Conservation (phyloP, 1,140 invertebrate species). For the Trichogramma pretiosum region DNA sequence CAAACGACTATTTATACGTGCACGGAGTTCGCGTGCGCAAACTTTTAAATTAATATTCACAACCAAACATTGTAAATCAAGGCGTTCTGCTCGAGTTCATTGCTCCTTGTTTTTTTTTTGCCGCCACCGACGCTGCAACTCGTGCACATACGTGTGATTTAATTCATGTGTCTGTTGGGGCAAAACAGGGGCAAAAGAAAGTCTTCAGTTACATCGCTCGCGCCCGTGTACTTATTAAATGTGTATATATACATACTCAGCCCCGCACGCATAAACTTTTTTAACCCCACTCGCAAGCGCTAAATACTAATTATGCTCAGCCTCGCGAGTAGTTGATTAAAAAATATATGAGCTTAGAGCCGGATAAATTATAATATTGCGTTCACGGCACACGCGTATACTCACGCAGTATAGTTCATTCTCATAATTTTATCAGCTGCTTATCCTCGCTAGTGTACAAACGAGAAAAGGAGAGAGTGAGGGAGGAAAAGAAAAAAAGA, state of each 20-base stretch:
- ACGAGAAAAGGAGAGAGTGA: too few species aligned
- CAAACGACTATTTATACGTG: too few species aligned
- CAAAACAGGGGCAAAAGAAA: too few species aligned
- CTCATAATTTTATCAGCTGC: too few species aligned
- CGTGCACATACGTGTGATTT: conserved; percentile 3
- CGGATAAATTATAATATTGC: too few species aligned
- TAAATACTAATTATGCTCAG: conserved; percentile 5
- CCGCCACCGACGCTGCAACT: background rate
- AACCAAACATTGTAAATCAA: conserved; percentile 38
- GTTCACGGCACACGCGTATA: too few species aligned
- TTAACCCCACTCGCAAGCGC: background rate
- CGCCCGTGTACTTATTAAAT: background rate
- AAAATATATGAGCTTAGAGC: background rate
- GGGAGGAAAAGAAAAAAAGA: too few species aligned
- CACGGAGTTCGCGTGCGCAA: conserved; percentile 37
- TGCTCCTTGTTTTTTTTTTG: background rate
- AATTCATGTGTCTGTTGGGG: conserved; percentile 11
- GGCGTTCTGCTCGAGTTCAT: conserved; percentile 3
- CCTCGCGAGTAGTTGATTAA: background rate
- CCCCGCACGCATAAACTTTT: background rate
- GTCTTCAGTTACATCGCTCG: too few species aligned
- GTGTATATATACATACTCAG: background rate
- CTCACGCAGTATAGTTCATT: too few species aligned
- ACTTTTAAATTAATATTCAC: conserved; percentile 40
- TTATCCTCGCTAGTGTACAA: too few species aligned